A percentile compares a stretch with the other conserved stretches of the same genome.
Evolutionary conservation across 2,888 invertebrate species (phyloP).

Genomic region (Amphipyra tragopoginis): DNA sequence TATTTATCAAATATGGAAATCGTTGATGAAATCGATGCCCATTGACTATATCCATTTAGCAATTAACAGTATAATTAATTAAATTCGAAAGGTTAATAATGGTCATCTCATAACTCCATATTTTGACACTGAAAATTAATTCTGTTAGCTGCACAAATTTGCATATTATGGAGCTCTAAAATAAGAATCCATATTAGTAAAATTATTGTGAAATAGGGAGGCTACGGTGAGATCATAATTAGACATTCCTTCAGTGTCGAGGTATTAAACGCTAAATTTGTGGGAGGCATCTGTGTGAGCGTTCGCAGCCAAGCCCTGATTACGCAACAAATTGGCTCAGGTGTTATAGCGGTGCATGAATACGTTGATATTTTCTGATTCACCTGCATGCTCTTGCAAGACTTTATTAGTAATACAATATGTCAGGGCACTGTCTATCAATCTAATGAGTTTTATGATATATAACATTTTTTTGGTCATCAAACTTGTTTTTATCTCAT

Average conservation of each 20-base stretch:
- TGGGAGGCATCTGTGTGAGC: slow-evolving; percentile 69
- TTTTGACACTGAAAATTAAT: slow-evolving; percentile 9
- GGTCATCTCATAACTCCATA: slow-evolving; percentile 10
- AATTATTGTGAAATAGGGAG: slow-evolving; percentile 53
- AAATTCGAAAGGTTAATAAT: slow-evolving; percentile 26
- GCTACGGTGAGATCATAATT: slow-evolving; percentile 58
- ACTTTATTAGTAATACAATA: slow-evolving; percentile 46
- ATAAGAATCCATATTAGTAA: slow-evolving; percentile 43
- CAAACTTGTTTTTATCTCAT: slow-evolving; percentile 1
- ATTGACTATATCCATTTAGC: not conserved
- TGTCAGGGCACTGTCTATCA: slow-evolving; percentile 25
- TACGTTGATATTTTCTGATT: slow-evolving; percentile 66
- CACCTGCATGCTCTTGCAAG: slow-evolving; percentile 57
- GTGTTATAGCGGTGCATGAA: slow-evolving; percentile 59
- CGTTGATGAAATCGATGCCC: slow-evolving; percentile 1
- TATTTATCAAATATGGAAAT: not conserved
- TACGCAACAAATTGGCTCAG: slow-evolving; percentile 73
- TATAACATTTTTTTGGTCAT: not conserved
- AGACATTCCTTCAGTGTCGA: slow-evolving; percentile 71
- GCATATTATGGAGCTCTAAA: slow-evolving; percentile 12
- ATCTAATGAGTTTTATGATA: slow-evolving; percentile 3
- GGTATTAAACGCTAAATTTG: slow-evolving; percentile 73
- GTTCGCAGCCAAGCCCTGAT: slow-evolving; percentile 72
- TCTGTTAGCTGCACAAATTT: slow-evolving; percentile 1
- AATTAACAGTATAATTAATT: slow-evolving; percentile 21